A percentile compares a stretch with the other conserved stretches of the same genome.
phyloP scores from a whole-genome alignment of 2,888 invertebrate genomes.

The Urechis unicinctus region DNA sequence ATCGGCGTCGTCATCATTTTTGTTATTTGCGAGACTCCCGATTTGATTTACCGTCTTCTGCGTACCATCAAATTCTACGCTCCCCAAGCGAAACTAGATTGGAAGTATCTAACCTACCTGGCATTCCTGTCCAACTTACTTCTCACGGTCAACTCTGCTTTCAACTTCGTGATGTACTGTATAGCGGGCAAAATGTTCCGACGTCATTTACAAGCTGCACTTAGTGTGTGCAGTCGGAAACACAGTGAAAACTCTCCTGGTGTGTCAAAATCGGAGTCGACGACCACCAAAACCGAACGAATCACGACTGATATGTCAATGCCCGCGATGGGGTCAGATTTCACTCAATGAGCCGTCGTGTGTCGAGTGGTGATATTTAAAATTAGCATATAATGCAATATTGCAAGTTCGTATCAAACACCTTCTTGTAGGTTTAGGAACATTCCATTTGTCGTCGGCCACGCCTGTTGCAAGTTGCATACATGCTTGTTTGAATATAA shows the following conservation, averaged over 20 bases:
- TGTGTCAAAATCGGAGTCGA: not conserved
- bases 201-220: not conserved
- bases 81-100: not conserved
- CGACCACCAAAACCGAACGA: no score
- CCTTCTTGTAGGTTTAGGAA: no score
- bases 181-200: slow-evolving; percentile 1
- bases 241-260: not conserved
- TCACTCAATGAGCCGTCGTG: no score
- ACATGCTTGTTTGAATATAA: no score
- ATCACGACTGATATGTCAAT: no score
- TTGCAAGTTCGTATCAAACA: no score
- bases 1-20: slow-evolving; percentile 1
- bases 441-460: no score
- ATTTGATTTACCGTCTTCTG: slow-evolving; percentile 2
- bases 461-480: no score
- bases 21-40: slow-evolving; percentile 2
- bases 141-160: not conserved
- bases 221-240: not conserved
- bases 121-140: slow-evolving; percentile 1
- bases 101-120: not conserved
- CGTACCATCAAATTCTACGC: not conserved
- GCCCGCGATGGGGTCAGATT: no score
- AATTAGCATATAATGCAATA: no score
- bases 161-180: slow-evolving; percentile 3
- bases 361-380: no score